phyloP scores from a whole-genome alignment of 2,113 vertebrate species.

The Excalfactoria chinensis region DNA sequence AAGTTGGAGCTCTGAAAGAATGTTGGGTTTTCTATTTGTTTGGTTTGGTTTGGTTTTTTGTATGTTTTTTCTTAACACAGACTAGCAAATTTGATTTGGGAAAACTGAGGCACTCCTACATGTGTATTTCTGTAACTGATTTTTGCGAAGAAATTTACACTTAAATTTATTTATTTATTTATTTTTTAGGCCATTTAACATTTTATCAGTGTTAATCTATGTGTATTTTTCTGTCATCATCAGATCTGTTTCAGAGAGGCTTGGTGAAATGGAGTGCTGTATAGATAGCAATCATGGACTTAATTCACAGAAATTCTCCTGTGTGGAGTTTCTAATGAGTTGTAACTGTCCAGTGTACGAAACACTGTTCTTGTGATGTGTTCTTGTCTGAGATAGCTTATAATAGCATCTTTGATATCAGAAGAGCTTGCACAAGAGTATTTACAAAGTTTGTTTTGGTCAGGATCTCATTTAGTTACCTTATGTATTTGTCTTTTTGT shows the following conservation, averaged over 20 bases:
- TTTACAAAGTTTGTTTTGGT: background rate
- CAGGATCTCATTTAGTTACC: background rate
- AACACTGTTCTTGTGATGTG: background rate
- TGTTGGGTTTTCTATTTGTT: background rate
- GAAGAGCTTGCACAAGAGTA: background rate
- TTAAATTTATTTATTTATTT: no score
- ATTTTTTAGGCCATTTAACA: background rate
- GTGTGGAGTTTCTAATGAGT: background rate
- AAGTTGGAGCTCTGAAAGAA: background rate
- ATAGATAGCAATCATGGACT: background rate
- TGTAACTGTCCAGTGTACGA: background rate
- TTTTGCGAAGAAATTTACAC: background rate
- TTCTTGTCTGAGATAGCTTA: background rate
- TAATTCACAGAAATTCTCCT: background rate
- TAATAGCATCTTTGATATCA: background rate
- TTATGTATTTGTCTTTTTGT: background rate
- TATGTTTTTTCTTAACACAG: background rate
- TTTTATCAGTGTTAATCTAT: background rate
- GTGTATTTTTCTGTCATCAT: background rate
- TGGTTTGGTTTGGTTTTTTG: background rate
- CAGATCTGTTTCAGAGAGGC: background rate
- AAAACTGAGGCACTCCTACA: background rate
- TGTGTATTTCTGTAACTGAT: accelerated
- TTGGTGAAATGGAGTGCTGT: background rate
- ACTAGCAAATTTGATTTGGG: background rate